phyloP scores from a whole-genome alignment of 2,113 vertebrate species.

The Erythrocebus patas region DNA sequence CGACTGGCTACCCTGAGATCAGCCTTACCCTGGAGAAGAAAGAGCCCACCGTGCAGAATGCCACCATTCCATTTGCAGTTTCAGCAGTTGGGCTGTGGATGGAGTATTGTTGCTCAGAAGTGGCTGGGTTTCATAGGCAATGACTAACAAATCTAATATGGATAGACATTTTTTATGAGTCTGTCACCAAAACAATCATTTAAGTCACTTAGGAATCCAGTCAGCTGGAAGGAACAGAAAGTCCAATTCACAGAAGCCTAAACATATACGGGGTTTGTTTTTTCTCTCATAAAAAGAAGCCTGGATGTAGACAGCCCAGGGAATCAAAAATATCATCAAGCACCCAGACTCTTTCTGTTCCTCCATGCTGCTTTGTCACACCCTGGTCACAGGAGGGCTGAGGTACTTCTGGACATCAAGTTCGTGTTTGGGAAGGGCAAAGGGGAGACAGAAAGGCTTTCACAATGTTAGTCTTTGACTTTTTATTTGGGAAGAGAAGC shows the following conservation, averaged over 20 bases:
- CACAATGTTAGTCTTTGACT: neutral
- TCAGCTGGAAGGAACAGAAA: neutral
- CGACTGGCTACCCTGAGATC: neutral
- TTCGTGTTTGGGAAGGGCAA: neutral
- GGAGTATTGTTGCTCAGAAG: neutral
- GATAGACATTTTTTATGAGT: neutral
- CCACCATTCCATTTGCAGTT: neutral
- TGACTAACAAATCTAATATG: neutral
- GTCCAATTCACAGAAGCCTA: neutral
- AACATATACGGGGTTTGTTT: neutral
- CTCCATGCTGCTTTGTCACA: neutral
- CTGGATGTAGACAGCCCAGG: neutral
- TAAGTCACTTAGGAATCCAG: neutral
- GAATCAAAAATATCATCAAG: neutral
- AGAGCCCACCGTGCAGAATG: neutral
- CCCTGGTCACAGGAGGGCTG: neutral
- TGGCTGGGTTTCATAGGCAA: neutral
- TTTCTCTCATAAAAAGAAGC: neutral
- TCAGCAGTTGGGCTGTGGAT: neutral
- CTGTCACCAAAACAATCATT: neutral
- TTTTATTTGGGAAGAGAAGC: neutral
- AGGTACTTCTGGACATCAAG: neutral
- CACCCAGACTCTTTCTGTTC: neutral
- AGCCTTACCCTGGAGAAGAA: neutral
- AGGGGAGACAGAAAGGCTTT: neutral